Percentiles rank a stretch among this genome's conserved stretches.
Evolutionary conservation across 2,888 invertebrate species (phyloP).

Genomic region (Pollenia griseotomentosa): DNA sequence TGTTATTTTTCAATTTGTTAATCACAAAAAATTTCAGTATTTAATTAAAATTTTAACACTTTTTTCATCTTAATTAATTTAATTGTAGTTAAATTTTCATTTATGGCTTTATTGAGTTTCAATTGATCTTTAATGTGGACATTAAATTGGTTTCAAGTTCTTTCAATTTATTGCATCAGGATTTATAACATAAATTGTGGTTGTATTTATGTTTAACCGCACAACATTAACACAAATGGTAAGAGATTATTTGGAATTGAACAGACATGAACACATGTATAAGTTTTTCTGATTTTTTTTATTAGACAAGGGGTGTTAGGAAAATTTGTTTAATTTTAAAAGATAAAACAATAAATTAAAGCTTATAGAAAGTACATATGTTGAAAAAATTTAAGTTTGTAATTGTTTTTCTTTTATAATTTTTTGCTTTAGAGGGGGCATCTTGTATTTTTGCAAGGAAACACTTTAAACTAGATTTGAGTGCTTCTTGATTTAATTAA

Average conservation of each 20-base stretch:
- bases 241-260: background rate
- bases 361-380: no score
- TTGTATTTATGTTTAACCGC: constrained; percentile 42
- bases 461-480: background rate
- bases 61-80: constrained; percentile 16
- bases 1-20: background rate
- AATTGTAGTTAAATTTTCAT: constrained; percentile 3
- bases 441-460: background rate
- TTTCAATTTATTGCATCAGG: constrained; percentile 13
- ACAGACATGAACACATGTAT: background rate
- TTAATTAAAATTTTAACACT: constrained; percentile 41
- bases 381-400: no score
- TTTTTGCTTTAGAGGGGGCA: no score
- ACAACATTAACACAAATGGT: background rate
- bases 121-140: constrained; percentile 13
- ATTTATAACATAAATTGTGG: constrained; percentile 47
- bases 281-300: background rate
- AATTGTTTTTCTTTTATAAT: no score
- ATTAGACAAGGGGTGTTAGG: background rate
- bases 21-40: background rate
- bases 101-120: background rate
- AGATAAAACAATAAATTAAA: no score
- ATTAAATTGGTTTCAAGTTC: background rate
- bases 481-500: constrained; percentile 3
- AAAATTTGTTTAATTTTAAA: no score